These are phyloP conservation scores for Schizothorax lantsangensis DNA, from an alignment of 2,797 vertebrate species.

Conservation along the genomic window DNA sequence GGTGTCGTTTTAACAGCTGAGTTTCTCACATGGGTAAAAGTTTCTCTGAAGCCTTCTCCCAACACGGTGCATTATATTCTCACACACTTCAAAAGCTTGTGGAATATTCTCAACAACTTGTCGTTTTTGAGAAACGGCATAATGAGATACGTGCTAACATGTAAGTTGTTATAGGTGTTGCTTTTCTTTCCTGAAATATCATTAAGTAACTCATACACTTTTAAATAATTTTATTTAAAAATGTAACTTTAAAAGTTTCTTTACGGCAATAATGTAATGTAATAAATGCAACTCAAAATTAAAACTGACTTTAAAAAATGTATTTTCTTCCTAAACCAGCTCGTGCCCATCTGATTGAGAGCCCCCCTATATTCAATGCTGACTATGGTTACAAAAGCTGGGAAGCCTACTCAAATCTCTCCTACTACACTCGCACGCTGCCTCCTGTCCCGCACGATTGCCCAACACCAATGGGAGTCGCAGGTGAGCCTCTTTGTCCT, in stretches of 20 bases:
- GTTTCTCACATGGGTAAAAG: slow-evolving; percentile 87
- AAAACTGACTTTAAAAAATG: neutral
- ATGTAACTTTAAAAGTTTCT: neutral
- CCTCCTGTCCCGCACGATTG: slow-evolving; percentile 90
- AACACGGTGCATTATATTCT: slow-evolving; percentile 94
- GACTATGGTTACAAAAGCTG: slow-evolving; percentile 93
- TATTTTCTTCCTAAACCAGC: slow-evolving; percentile 72
- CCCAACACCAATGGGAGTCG: slow-evolving; percentile 95
- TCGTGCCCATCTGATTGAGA: slow-evolving; percentile 93
- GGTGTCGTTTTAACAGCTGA: slow-evolving; percentile 79
- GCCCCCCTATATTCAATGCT: slow-evolving; percentile 92
- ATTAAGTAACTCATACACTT: neutral
- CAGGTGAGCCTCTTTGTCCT: slow-evolving; percentile 80
- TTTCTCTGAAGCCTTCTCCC: slow-evolving; percentile 86
- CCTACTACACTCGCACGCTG: slow-evolving; percentile 92
- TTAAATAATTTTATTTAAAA: neutral
- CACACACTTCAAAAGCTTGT: slow-evolving; percentile 91
- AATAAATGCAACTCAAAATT: neutral
- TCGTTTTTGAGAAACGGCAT: slow-evolving; percentile 86
- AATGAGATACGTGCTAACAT: slow-evolving; percentile 94
- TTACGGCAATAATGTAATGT: neutral
- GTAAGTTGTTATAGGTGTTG: slow-evolving; percentile 78
- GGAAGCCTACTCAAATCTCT: slow-evolving; percentile 96
- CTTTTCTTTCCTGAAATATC: neutral
- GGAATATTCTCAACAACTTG: slow-evolving; percentile 92